Evolutionary conservation across 2,113 vertebrate genomes (phyloP), one percentile per base, ranked within the genome.

Genomic region (Coptodon bakossiorum): DNA sequence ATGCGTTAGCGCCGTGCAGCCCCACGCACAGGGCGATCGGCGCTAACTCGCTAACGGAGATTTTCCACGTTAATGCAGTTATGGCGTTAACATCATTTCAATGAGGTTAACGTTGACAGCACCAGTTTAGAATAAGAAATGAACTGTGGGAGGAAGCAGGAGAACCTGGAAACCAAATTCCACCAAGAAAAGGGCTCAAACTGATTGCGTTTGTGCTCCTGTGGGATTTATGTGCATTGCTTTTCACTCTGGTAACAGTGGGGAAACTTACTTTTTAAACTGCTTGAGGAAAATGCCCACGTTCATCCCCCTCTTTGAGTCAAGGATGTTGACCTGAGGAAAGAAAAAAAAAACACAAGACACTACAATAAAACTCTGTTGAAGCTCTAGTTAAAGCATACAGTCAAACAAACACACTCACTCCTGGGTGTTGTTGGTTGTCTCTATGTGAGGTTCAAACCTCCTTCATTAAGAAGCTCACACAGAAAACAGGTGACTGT

Each of bases 281-380:
- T 99, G 98, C 90, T 98, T 99, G 89, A 99, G 97, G 95, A 99
- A 99, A 95, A 99, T 99, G 16, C 98, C 98, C 94, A 99, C 96
- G 71, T 99, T 99, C 98, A 99, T 99, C 86, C 97, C 98, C 92
- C 98, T 97, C 94, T 99, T 99, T 88, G 98, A 97, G 96, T 99
- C 98, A 94, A 99, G 96, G 95, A 99, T 96, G 91, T 97, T 97
- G 96, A 99, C 94, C 98, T 99, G 93, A 45, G 83, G 91, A 59
- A 59, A 90, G 3, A 81, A 14, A 10, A 12, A 85, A 11, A 13
- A 24, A 45, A 66, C 29, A 68, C 5, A 56, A 86, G 48, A 73
- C 11, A 38, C 6, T 4, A 9, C 2, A 0, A 73, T 50, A 17
- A 12, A 87, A 4, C 43, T 16, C 14, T 31, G 36, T 31, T 13